These are phyloP conservation scores for Leptothorax acervorum DNA, from an alignment of 2,888 invertebrate species.

Conservation along the genomic window DNA sequence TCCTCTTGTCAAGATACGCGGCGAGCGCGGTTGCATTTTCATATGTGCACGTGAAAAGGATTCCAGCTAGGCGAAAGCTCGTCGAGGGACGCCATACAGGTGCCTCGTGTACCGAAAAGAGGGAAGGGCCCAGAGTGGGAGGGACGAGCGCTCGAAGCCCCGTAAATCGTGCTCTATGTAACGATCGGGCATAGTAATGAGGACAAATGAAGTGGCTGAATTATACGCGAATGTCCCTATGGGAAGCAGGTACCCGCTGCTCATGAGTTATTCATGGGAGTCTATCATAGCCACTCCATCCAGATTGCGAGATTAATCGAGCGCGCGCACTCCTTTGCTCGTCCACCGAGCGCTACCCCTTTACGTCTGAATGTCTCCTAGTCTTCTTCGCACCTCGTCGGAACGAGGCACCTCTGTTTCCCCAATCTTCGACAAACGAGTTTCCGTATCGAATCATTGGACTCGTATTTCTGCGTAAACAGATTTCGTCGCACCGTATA, in stretches of 20 bases:
- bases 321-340: constrained; percentile 81
- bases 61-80: constrained; percentile 35
- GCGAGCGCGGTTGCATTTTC: constrained; percentile 25
- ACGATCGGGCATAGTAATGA: constrained; percentile 84
- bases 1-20: constrained; percentile 28
- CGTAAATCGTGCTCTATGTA: constrained; percentile 82
- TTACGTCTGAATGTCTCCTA: constrained; percentile 57
- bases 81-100: constrained; percentile 55
- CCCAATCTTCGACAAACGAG: constrained; percentile 63
- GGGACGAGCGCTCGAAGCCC: constrained; percentile 69
- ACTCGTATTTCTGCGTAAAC: constrained; percentile 14
- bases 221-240: constrained; percentile 84
- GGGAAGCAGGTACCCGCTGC: constrained; percentile 78
- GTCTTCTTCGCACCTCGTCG: constrained; percentile 38
- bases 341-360: constrained; percentile 66
- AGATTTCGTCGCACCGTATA: background rate
- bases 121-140: constrained; percentile 23
- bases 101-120: constrained; percentile 60
- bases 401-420: constrained; percentile 23
- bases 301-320: constrained; percentile 85
- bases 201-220: constrained; percentile 85
- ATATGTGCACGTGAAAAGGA: constrained; percentile 43
- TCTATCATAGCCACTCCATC: constrained; percentile 85
- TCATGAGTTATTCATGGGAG: constrained; percentile 85
- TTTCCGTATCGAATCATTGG: constrained; percentile 46